Percentiles rank a stretch among this genome's conserved stretches.
These are phyloP conservation scores for Phrynosoma blainvillii DNA, from an alignment of 2,113 vertebrate genomes.

Conservation along the genomic window DNA sequence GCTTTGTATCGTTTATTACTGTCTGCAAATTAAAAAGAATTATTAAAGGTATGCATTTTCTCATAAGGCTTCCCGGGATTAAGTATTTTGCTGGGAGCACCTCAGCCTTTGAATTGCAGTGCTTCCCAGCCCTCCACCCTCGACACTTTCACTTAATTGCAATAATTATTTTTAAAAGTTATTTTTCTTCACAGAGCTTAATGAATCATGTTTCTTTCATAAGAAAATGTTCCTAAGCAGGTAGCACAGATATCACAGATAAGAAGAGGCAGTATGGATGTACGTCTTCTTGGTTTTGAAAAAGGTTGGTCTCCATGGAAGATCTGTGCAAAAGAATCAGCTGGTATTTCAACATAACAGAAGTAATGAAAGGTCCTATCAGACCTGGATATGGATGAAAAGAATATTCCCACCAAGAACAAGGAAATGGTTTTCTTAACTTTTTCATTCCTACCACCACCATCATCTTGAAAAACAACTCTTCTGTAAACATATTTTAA, in stretches of 20 bases:
- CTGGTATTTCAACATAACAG: not conserved
- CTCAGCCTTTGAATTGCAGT: conserved; percentile 14
- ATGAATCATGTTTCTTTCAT: conserved; percentile 1
- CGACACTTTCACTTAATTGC: not conserved
- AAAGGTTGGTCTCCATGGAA: not conserved
- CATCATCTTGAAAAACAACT: not conserved
- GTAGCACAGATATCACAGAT: not conserved
- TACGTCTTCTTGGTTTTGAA: not conserved
- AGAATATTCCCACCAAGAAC: not conserved
- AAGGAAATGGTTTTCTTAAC: not conserved
- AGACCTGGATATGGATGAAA: no score
- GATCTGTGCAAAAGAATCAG: not conserved
- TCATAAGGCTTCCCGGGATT: not conserved
- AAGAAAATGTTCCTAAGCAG: not conserved
- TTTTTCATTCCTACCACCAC: no score
- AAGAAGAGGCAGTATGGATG: not conserved
- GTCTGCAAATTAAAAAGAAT: conserved; percentile 18
- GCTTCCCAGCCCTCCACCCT: not conserved
- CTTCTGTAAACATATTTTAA: no score
- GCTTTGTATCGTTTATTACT: not conserved
- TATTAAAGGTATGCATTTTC: not conserved
- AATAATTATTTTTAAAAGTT: not conserved
- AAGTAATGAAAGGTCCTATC: not conserved
- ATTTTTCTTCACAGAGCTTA: not conserved
- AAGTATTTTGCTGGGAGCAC: conserved; percentile 3